These are phyloP conservation scores for Anguilla megastoma DNA, from an alignment of 2,797 vertebrate genomes.

Conservation along the genomic window DNA sequence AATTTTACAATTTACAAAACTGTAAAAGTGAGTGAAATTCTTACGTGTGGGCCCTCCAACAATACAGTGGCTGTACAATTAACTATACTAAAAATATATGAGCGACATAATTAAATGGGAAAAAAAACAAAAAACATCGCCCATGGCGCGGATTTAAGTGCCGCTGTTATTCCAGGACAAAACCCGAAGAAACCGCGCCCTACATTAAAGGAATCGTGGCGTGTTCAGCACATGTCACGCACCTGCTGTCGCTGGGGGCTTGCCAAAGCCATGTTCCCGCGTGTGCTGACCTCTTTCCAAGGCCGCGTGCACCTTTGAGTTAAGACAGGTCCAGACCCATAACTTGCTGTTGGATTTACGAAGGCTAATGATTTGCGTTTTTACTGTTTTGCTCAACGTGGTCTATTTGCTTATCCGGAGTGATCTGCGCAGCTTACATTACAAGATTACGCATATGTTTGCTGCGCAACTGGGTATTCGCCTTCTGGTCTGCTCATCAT, in stretches of 20 bases:
- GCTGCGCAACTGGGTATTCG: neutral
- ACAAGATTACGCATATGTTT: neutral
- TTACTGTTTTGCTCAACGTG: neutral
- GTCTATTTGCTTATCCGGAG: neutral
- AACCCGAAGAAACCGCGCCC: neutral
- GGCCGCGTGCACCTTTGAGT: neutral
- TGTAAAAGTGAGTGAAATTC: too few species aligned
- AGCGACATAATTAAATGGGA: neutral
- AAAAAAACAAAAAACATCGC: too few species aligned
- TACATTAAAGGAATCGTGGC: neutral
- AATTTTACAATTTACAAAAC: too few species aligned
- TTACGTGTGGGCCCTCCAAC: too few species aligned
- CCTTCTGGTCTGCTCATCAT: neutral
- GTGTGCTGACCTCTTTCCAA: neutral
- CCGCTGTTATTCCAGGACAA: neutral
- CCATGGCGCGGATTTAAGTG: conserved; percentile 7
- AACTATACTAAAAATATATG: too few species aligned
- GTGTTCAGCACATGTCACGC: neutral
- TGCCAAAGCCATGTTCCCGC: neutral
- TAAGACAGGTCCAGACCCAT: neutral
- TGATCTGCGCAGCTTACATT: neutral
- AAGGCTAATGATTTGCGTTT: neutral
- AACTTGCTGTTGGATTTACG: neutral
- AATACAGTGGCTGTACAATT: too few species aligned
- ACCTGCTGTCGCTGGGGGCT: too few species aligned